Percentiles rank a stretch among this genome's conserved stretches.
Conservation (phyloP, 2,113 vertebrate genomes). For the Otolemur garnettii region DNA sequence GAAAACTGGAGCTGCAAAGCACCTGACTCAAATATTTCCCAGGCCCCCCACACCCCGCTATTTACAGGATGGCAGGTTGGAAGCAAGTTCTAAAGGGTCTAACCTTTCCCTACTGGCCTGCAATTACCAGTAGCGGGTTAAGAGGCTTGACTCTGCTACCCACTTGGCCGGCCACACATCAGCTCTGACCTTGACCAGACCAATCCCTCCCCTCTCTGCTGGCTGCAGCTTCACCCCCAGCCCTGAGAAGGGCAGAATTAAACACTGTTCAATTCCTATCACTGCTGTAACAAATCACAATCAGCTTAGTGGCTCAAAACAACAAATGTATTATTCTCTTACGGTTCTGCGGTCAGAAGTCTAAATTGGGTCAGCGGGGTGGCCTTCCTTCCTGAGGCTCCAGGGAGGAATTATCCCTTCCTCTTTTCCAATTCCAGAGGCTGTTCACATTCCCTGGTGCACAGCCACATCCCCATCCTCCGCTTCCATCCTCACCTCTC, state of each 20-base stretch:
- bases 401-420: background rate
- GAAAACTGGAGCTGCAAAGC: background rate
- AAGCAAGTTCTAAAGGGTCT: background rate
- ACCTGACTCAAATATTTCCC: background rate
- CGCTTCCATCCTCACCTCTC: background rate
- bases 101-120: background rate
- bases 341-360: background rate
- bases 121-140: background rate
- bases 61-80: background rate
- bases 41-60: background rate
- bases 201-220: background rate
- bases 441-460: background rate
- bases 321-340: background rate
- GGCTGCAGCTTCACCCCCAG: background rate
- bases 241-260: background rate
- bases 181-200: conserved; percentile 24
- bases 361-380: background rate
- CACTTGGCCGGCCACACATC: background rate
- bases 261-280: background rate
- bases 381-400: background rate
- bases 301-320: rapidly evolving
- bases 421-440: background rate
- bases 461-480: background rate
- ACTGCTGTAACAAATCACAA: background rate
- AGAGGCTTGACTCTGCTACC: background rate